Evolutionary conservation across 2,888 invertebrate genomes (phyloP), one percentile per base, ranked within the genome.

Genomic region (Sphaerophoria taeniata): DNA sequence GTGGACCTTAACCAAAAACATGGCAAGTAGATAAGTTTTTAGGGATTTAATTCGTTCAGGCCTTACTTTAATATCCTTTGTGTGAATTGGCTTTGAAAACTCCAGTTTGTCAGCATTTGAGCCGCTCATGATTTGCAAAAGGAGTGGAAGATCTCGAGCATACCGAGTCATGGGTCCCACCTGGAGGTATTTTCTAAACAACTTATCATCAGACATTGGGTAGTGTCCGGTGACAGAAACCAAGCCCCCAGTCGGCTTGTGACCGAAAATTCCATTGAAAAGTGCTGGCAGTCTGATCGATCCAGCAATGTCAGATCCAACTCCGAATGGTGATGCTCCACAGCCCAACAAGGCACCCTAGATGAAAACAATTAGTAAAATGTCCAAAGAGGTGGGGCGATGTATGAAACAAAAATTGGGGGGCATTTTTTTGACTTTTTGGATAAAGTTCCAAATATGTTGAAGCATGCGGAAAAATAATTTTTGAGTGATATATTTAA

Each of bases 271-370:
- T 0, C 98, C 98, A 92, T 95, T 96, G 91, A 96, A 97, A 87
- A 96, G 94, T n/a, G 96, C 94, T 0, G 98, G 98, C 89, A 98
- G 93, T 34, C 98, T 94, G 88, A 98, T 97, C 69, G 97, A 97
- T 65, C 98, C 98, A 7, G 95, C 97, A 88, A 98, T 95, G 91
- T 98, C 98, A 0, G 97, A 97, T 4, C 96, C 96, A 87, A 98
- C 92, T 80, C 97, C 96, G 88, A 97, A 93, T 0, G 96, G 91
- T 0, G 96, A 95, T 14, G 96, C 97, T 11, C 95, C 97, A 70
- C 95, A 92, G 2, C 95, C 95, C 61, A 97, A 91, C 34, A 97
- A 90, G 3, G 96, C 95, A 0, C 93, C 95, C 95, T 96, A 89
- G 14, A 90, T 70, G 45, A 24, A 0, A 39, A 55, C 11, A 2